Percentiles rank a stretch among this genome's conserved stretches.
phyloP scores from a whole-genome alignment of 2,888 invertebrate genomes.

The Lamellibrachia satsuma region DNA sequence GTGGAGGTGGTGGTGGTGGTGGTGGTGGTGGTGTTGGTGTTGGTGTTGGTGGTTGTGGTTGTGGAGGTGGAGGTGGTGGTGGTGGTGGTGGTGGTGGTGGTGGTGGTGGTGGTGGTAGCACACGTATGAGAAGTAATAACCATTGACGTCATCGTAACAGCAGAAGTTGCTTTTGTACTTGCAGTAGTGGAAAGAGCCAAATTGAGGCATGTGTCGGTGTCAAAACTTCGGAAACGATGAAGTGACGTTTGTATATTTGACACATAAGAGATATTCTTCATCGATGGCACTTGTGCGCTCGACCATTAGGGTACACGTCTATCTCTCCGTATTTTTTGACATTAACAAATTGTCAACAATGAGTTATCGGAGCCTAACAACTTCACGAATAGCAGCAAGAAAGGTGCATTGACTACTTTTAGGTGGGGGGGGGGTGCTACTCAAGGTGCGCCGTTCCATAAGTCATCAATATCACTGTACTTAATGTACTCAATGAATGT shows the following conservation, averaged over 20 bases:
- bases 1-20: neutral
- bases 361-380: neutral
- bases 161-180: neutral
- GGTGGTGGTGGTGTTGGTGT: neutral
- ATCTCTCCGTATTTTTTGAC: neutral
- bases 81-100: neutral
- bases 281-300: neutral
- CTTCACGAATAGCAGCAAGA: neutral
- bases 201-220: neutral
- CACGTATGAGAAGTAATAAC: neutral
- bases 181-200: neutral
- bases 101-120: neutral
- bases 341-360: neutral
- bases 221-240: neutral
- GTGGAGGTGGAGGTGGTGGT: neutral
- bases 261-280: neutral
- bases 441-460: neutral
- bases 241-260: neutral
- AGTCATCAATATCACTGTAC: neutral
- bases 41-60: neutral
- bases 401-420: neutral
- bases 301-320: neutral
- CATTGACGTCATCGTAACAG: neutral
- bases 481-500: too few species aligned
- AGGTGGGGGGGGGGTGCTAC: neutral